Evolutionary conservation across 1,140 invertebrate genomes (phyloP), one percentile per base, ranked within the genome.

Genomic region (Elysia chlorotica): DNA sequence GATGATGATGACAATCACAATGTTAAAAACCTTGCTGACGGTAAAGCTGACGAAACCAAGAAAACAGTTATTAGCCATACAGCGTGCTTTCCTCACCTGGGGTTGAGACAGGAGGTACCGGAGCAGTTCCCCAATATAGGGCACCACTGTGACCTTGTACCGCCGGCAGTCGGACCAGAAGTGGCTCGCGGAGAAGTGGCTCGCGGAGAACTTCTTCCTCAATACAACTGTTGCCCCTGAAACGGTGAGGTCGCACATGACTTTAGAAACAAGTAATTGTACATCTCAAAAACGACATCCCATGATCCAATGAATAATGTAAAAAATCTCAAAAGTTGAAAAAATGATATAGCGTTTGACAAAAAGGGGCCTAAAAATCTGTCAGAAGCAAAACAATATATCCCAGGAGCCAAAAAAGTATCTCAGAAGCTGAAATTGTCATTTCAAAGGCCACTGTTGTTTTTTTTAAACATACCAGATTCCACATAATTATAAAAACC

Each of bases 81-180:
- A 14, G 41, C n/a, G n/a, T 48, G n/a, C n/a, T 48, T 14, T n/a
- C 28, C 23, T 53, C 28, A 83, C 81, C 77, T 76, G 67, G 14
- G 82, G 82, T 66, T 76, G 65, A 35, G 95, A 93, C 63, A 99
- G 87, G 31, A 99, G 90, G 88, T 99, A 99, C 21, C 97, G 91
- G 84, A 96, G 98, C 91, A 99, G 96, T 90, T 99, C 97, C 21
- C 97, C 97, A 82, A 99, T 99, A 83, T 99, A 99, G 83, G 99
- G 80, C 14, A 82, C 73, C 2, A 82, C 72, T 0, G 83, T 83
- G 0, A 80, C 79, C 31, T 81, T 77, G 71, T 83, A 65, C 69
- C 76, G 62, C 2, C 82, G 57, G 70, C 78, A 77, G 63, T 85
- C 83, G 19, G 74, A 76, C 79, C 77, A 83, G 63, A 48, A 48